Base-by-base conservation (phyloP, 2,113 vertebrate genomes). In the Oryzias celebensis region DNA sequence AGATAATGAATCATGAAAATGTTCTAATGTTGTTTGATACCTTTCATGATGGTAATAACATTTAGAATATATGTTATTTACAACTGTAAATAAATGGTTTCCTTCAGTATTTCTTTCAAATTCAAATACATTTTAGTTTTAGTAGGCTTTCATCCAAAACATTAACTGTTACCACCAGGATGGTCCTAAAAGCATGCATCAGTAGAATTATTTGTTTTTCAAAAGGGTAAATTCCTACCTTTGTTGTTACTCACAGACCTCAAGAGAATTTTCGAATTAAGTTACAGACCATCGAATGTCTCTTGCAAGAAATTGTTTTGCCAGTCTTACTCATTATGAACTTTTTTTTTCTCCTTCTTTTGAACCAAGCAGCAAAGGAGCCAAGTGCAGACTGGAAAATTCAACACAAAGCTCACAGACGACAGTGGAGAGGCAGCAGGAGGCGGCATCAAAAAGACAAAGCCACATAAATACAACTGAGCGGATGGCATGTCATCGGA, bases 401-500 rank as follows among this genome's bases (percentile, higher is more conserved):
- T 65, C 52, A 68, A 64, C 51, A 78, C 70, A 74, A 84, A 84
- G 87, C 80, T 54, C 60, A 75, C 89, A 55, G 84, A 74, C 23
- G 73, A 58, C 83, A 86, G 74, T 48, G 55, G 73, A 76, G 87
- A 88, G 70, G 83, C 68, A 65, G 89, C 83, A 50, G 83, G 74
- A 45, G 85, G 75, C 71, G 46, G 62, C 78, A 67, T 75, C 80
- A 75, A 71, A 87, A 84, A 83, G 78, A 89, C 88, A 87, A 88
- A 91, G 80, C 69, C 71, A 55, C 85, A 86, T 54, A 72, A 85
- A 86, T 36, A 82, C 83, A 62, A 90, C 78, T 90, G 84, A 91
- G 87, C 23, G 75, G 81, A 85, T 78, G 54, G 71, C 81, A 44
- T 58, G 74, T 71, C 80, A 67, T 58, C 66, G 61, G 42, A 75